Base-by-base conservation (phyloP, 2,888 invertebrate genomes). In the Syrista parreyssii region DNA sequence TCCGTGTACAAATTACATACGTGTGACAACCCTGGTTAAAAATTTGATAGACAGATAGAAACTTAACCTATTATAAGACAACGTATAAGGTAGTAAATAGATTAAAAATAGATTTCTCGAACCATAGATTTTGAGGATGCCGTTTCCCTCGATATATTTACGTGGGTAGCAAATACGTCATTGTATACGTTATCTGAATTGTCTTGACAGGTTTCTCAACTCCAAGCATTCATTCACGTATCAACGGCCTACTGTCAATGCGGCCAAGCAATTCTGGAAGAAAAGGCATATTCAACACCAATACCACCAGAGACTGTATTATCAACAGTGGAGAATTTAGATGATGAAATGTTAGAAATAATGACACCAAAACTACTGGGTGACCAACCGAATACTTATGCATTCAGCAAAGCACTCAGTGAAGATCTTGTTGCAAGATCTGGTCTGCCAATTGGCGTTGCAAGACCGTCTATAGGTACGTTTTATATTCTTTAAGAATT, bases 171-270 rank as follows among this genome's bases (percentile, higher is more conserved):
- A 40, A 40, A 40, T 4, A 40, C 15, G 40, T 40, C 40, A 40
- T 40, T 40, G 40, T 15, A 15, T 15, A 6, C 15, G 15, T 15
- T 4, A 40, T 40, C 6, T 6, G 15, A 40, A 40, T 40, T 40
- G 9, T 12, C 6, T 35, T 34, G 15, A 72, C 79, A 91, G 91
- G 77, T 90, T 34, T 78, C 84, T 35, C 83, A 86, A 12, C 79
- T 91, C 15, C 79, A 82, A 30, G 85, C 94, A 0, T 95, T 97
- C 84, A 93, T 97, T 3, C 97, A 99, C 90, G 96, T 98, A 0
- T 98, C 98, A 0, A 99, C 98, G 0, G 95, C 98, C 0, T 99
- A 97, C 91, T 97, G 98, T 84, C 97, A 98, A 88, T 97, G 98
- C 88, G 96, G 97, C 85, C 94, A 96, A 83, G 92, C 93, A 0